These are phyloP conservation scores for Cyclopterus lumpus DNA, from an alignment of 2,797 vertebrate genomes.

Conservation along the genomic window DNA sequence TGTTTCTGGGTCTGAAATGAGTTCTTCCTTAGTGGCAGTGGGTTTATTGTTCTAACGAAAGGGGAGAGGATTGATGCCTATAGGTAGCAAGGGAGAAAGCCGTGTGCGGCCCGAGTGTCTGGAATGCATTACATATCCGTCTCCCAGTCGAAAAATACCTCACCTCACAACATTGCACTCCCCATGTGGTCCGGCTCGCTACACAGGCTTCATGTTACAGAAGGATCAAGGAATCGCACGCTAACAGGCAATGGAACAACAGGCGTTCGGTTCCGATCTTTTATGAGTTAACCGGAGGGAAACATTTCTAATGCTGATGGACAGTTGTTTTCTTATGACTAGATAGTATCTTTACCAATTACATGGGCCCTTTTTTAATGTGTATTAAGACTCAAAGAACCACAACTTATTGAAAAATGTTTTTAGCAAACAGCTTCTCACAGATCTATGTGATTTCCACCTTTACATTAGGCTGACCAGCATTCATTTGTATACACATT, in stretches of 20 bases:
- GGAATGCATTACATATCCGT: slow-evolving; percentile 83
- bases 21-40: slow-evolving; percentile 73
- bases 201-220: slow-evolving; percentile 75
- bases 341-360: neutral
- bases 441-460: neutral
- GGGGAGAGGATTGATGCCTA: slow-evolving; percentile 84
- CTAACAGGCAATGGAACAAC: slow-evolving; percentile 67
- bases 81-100: slow-evolving; percentile 79
- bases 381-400: slow-evolving; percentile 1
- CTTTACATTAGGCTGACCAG: neutral
- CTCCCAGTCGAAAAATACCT: slow-evolving; percentile 78
- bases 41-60: slow-evolving; percentile 85
- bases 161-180: slow-evolving; percentile 80
- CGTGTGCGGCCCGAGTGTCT: slow-evolving; percentile 76
- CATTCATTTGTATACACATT: neutral
- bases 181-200: slow-evolving; percentile 78
- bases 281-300: slow-evolving; percentile 37
- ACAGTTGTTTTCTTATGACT: slow-evolving; percentile 39
- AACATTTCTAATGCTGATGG: slow-evolving; percentile 34
- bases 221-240: slow-evolving; percentile 78
- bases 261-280: slow-evolving; percentile 32
- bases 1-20: slow-evolving; percentile 72
- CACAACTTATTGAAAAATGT: neutral
- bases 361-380: neutral
- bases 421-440: slow-evolving; percentile 1